Evolutionary conservation across 2,113 vertebrate species (phyloP).

Genomic region (Heteronetta atricapilla): DNA sequence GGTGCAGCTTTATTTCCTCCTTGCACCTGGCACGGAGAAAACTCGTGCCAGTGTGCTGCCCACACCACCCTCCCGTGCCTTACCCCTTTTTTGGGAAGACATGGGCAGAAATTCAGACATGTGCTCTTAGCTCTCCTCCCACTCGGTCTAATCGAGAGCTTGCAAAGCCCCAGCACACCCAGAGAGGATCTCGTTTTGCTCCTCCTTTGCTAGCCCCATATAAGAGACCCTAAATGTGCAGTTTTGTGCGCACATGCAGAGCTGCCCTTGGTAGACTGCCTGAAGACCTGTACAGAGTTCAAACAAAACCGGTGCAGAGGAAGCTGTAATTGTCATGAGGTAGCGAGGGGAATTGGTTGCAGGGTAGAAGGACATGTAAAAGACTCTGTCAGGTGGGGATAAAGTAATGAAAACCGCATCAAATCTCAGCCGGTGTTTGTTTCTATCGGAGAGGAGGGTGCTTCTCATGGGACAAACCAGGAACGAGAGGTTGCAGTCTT

Average conservation of each 20-base stretch:
- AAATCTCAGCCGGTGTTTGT: no score
- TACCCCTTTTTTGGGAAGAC: neutral
- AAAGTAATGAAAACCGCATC: neutral
- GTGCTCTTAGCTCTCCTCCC: neutral
- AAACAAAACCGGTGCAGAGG: neutral
- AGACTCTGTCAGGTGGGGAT: neutral
- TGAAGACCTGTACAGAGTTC: neutral
- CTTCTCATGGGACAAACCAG: neutral
- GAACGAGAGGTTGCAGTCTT: neutral
- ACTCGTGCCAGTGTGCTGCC: neutral
- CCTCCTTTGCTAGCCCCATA: accelerated
- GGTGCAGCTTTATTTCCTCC: neutral
- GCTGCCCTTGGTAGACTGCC: neutral
- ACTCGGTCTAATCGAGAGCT: neutral
- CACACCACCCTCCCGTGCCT: neutral
- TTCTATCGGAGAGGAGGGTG: neutral
- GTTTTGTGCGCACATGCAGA: accelerated
- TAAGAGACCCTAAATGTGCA: neutral
- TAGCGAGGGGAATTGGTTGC: neutral
- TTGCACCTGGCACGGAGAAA: neutral
- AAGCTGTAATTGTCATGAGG: neutral
- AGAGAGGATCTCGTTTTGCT: accelerated
- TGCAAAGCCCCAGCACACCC: neutral
- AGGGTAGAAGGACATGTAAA: neutral
- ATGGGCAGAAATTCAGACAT: neutral